Evolutionary conservation across 2,888 invertebrate species (phyloP), one percentile per base, ranked within the genome.

Genomic region (Selenia dentaria): DNA sequence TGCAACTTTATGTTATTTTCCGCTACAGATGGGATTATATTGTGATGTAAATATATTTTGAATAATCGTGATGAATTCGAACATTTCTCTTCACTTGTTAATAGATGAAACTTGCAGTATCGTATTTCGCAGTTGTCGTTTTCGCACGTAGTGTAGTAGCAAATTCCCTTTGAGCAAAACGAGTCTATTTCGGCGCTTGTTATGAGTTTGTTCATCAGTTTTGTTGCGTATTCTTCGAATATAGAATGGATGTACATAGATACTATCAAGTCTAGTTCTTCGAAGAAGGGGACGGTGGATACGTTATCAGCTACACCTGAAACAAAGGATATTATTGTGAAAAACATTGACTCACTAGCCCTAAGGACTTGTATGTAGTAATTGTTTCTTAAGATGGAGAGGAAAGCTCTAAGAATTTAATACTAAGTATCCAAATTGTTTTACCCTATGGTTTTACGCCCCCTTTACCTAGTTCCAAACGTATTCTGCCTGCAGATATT

Each of bases 101-200:
- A 43, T 44, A 81, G 59, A 51, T 74, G 53, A 51, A 76, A 83
- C 35, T 70, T 74, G 53, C 79, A 83, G 54, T 72, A 70, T 26
- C 59, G 51, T 14, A 63, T 24, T 47, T 62, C 57, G 47, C 78
- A 79, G 14, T 67, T 56, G 1, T 55, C 52, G 9, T 66, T 22
- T 41, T 71, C 56, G 43, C 78, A 79, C 16, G 55, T 35, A n/a
- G 64, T 66, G 35, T 77, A 83, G 42, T 76, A 77, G 54, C 83
- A 83, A 18, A 74, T 51, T 5, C 79, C 79, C 9, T 74, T 67
- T 1, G 56, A 48, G 47, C 84, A 85, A 35, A 69, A 62, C 0
- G 76, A 67, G 22, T 77, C 63, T 3, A 78, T 66, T 24, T 76
- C 60, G 16, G 76, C 48, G 37, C 71, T 61, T 18, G 34, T 55